Percentiles rank a stretch among this genome's conserved stretches.
phyloP scores from a whole-genome alignment of 2,888 invertebrate species.

The Carterocephalus palaemon region DNA sequence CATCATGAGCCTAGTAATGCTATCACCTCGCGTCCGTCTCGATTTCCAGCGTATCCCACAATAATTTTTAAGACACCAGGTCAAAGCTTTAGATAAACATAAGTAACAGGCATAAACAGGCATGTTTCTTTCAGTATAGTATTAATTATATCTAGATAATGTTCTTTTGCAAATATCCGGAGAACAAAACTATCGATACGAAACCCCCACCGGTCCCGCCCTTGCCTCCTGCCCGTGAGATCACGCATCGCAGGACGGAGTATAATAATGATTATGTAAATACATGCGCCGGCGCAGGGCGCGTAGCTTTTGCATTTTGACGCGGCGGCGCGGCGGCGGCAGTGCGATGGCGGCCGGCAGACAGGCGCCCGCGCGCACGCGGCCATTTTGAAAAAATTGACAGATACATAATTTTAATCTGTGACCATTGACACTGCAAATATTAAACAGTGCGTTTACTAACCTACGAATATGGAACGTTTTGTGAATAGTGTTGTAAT shows the following conservation, averaged over 20 bases:
- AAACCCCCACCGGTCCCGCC: slow-evolving; percentile 18
- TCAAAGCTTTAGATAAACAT: too few species aligned
- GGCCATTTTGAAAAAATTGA: slow-evolving; percentile 21
- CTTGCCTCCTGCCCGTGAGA: slow-evolving; percentile 30
- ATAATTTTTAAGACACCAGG: too few species aligned
- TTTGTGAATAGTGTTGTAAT: neutral
- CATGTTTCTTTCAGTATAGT: too few species aligned
- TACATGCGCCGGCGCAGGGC: slow-evolving; percentile 54
- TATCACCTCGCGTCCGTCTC: too few species aligned
- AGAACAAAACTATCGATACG: slow-evolving; percentile 27
- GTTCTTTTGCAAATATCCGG: too few species aligned
- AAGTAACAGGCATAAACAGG: too few species aligned
- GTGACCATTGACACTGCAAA: slow-evolving; percentile 5
- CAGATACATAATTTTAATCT: slow-evolving; percentile 15
- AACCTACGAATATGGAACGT: neutral
- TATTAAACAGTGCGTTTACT: neutral
- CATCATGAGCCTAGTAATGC: too few species aligned
- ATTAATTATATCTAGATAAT: too few species aligned
- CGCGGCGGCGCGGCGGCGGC: slow-evolving; percentile 37
- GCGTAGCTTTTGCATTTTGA: slow-evolving; percentile 43
- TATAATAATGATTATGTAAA: slow-evolving; percentile 66
- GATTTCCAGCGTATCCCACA: too few species aligned
- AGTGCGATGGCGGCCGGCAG: slow-evolving; percentile 70
- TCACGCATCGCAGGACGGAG: slow-evolving; percentile 49
- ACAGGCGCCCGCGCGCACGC: slow-evolving; percentile 57